Conservation (phyloP, 2,113 vertebrate species). For the Asarcornis scutulata region DNA sequence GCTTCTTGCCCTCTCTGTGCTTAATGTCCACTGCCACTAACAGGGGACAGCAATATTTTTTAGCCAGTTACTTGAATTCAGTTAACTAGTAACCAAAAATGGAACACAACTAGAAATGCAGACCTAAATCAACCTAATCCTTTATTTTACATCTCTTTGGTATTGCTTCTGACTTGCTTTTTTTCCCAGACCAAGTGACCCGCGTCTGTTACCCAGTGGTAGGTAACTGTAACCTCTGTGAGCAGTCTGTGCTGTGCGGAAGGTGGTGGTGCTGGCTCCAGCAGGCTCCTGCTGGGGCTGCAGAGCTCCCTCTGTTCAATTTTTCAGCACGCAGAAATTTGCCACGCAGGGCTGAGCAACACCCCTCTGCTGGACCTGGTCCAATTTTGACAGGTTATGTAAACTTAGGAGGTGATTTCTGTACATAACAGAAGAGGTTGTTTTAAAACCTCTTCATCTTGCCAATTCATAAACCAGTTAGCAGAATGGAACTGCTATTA, state of each 20-base stretch:
- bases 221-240: not conserved
- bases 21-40: no score
- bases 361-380: not conserved
- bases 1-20: not conserved
- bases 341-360: not conserved
- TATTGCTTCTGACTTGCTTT: not conserved
- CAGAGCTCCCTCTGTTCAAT: not conserved
- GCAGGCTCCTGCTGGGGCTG: not conserved
- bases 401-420: not conserved
- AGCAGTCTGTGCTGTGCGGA: not conserved
- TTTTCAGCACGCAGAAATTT: not conserved
- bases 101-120: not conserved
- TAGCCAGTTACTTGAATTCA: not conserved
- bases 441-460: not conserved
- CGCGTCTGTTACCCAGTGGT: rapidly evolving
- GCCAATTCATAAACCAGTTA: not conserved
- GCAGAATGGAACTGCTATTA: not conserved
- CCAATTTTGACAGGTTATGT: not conserved
- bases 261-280: not conserved
- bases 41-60: not conserved
- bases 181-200: not conserved
- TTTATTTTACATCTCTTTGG: not conserved
- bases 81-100: not conserved
- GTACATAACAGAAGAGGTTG: not conserved
- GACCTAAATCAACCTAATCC: no score